These are phyloP conservation scores for Crotalus horridus DNA, from an alignment of 2,113 vertebrate species.

Conservation along the genomic window DNA sequence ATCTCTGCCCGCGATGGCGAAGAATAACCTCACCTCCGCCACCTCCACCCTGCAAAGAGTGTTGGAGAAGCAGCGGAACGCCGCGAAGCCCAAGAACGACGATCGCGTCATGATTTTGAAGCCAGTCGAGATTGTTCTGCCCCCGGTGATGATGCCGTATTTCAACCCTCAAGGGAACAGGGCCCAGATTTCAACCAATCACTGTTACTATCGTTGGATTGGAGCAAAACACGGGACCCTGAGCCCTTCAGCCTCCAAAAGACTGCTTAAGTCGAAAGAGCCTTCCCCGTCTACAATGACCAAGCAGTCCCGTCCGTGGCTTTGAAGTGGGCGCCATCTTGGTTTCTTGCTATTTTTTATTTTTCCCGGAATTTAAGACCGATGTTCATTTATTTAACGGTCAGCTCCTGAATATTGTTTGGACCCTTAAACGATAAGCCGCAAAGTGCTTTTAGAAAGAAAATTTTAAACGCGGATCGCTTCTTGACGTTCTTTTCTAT, in stretches of 20 bases:
- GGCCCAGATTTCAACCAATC: not conserved
- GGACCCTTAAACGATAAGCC: not conserved
- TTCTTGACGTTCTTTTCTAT: not conserved
- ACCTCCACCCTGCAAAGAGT: not conserved
- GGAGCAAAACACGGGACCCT: not conserved
- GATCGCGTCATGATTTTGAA: constrained; percentile 60
- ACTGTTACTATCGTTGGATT: constrained; percentile 39
- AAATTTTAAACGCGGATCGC: not conserved
- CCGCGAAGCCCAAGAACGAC: constrained; percentile 36
- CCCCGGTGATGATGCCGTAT: constrained; percentile 60
- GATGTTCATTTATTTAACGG: constrained; percentile 13
- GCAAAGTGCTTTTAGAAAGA: not conserved
- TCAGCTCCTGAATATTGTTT: not conserved
- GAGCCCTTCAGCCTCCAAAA: constrained; percentile 2
- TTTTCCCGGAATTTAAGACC: not conserved
- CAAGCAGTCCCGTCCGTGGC: constrained; percentile 52
- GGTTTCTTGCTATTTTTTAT: not conserved
- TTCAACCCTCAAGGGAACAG: constrained; percentile 12
- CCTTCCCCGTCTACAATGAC: not conserved
- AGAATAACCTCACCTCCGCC: not conserved
- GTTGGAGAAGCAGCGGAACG: accelerated
- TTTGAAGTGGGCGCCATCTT: constrained; percentile 42
- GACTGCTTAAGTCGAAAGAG: constrained; percentile 47
- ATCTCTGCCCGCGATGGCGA: not conserved
- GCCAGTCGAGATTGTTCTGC: constrained; percentile 67